These are phyloP conservation scores for Phaonia tiefii DNA, from an alignment of 2,888 invertebrate genomes.

Conservation along the genomic window DNA sequence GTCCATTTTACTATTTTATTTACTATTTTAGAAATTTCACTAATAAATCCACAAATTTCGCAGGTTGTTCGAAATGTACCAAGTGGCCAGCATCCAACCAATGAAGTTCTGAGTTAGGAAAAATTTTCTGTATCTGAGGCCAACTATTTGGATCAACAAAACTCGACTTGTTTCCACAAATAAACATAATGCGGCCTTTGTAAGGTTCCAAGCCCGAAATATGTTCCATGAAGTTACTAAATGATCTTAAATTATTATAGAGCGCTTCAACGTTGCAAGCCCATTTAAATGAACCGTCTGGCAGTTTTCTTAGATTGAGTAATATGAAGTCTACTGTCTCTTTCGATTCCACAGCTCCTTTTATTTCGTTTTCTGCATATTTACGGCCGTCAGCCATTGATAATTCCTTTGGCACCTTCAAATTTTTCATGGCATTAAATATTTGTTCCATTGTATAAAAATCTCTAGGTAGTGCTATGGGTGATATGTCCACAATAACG, in stretches of 20 bases:
- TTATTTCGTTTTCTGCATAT: conserved; percentile 85
- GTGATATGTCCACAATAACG: conserved; percentile 88
- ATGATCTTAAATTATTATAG: conserved; percentile 83
- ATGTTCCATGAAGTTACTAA: conserved; percentile 61
- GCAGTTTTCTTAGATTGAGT: conserved; percentile 89
- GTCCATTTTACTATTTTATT: too few species aligned
- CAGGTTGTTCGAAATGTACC: conserved; percentile 95
- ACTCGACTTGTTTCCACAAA: conserved; percentile 91
- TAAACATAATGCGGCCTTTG: conserved; percentile 84
- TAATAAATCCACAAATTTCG: conserved; percentile 79
- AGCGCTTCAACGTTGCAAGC: conserved; percentile 89
- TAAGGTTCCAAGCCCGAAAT: conserved; percentile 65
- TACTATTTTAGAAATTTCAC: conserved; percentile 78
- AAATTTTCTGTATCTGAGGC: conserved; percentile 83
- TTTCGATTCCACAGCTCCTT: conserved; percentile 82
- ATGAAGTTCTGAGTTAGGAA: conserved; percentile 83
- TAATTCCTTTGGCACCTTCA: conserved; percentile 84
- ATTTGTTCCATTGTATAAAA: conserved; percentile 83
- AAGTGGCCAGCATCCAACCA: conserved; percentile 92
- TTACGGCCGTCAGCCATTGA: conserved; percentile 87
- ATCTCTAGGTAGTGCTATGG: conserved; percentile 82
- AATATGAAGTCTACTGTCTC: conserved; percentile 88
- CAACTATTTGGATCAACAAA: conserved; percentile 85
- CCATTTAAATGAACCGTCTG: conserved; percentile 82
- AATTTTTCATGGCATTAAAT: conserved; percentile 85